Conservation (phyloP, 2,888 invertebrate species). For the Diaprepes abbreviatus region DNA sequence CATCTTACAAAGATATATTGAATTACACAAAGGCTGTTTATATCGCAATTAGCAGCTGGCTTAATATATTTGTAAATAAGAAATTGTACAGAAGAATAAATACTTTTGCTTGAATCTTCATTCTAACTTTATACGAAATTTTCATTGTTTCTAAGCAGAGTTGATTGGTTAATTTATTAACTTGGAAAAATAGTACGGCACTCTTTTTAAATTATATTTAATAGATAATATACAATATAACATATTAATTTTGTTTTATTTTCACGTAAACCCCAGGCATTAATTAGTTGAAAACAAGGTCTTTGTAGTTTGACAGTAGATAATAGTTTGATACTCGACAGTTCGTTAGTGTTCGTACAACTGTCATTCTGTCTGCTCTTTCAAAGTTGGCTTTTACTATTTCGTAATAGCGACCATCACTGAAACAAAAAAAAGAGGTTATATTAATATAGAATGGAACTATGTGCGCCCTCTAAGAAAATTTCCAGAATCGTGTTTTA, state of each 20-base stretch:
- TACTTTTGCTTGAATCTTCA: slow-evolving; percentile 17
- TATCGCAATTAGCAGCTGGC: background rate
- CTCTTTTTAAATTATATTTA: slow-evolving; percentile 33
- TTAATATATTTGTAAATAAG: slow-evolving; percentile 34
- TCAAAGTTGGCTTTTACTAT: slow-evolving; percentile 99
- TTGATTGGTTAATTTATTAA: slow-evolving; percentile 31
- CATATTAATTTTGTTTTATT: slow-evolving; percentile 37
- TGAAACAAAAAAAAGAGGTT: slow-evolving; percentile 65
- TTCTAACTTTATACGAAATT: slow-evolving; percentile 21
- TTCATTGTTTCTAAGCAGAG: slow-evolving; percentile 21
- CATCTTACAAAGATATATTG: background rate
- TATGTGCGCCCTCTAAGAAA: no score
- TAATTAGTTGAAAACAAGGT: slow-evolving; percentile 87
- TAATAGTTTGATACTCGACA: slow-evolving; percentile 96
- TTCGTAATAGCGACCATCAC: slow-evolving; percentile 99
- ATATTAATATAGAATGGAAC: background rate
- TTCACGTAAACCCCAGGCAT: background rate
- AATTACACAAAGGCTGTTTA: slow-evolving; percentile 7
- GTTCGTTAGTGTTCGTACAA: slow-evolving; percentile 96
- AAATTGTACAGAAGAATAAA: slow-evolving; percentile 43
- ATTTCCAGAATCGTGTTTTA: no score
- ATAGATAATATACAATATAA: slow-evolving; percentile 48
- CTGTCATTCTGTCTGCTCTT: slow-evolving; percentile 95
- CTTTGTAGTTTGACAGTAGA: slow-evolving; percentile 92
- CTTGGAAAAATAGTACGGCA: slow-evolving; percentile 14